Evolutionary conservation across 2,113 vertebrate genomes (phyloP), one percentile per base, ranked within the genome.

Genomic region (Eonycteris spelaea): DNA sequence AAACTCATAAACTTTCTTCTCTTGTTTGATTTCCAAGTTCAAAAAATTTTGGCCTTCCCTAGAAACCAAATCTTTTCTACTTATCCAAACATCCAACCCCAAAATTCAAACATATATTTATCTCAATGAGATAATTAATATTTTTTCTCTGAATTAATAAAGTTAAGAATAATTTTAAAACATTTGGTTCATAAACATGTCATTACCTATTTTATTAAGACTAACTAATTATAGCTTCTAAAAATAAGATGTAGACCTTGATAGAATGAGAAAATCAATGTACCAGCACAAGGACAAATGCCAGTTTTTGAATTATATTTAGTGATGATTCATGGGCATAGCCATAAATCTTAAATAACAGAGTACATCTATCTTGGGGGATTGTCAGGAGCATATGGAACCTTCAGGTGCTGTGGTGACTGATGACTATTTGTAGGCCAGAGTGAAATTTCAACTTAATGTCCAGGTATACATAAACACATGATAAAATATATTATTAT

Each of bases 251-350:
- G 74, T 48, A 78, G 78, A 82, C 78, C 92, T 53, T 84, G 59
- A 89, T 63, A 85, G 63, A 94, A 96, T 71, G 28, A 53, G 57
- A 91, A 92, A 93, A 78, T 55, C 82, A 83, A 57, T 87, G 51
- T 30, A 85, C 26, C 7, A 86, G 53, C 45, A 91, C 88, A 94
- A 97, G 94, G 96, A 67, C 82, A 94, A 95, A 94, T 86, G 91
- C 77, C 80, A 92, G 43, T 12, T 59, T 97, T 89, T 92, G 78
- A 94, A 97, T 97, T 97, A 93, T 86, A 77, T 55, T 75, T n/a
- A 75, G 77, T 84, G 78, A 95, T 94, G 88, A 96, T 93, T 97
- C 96, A 93, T 94, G 85, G 91, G 63, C 82, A 79, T 30, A 65
- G n/a, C 30, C 74, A 70, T 96, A 86, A 93, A 94, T 97, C 96